Conservation (phyloP, 2,797 vertebrate genomes). For the Crypturellus tataupa region DNA sequence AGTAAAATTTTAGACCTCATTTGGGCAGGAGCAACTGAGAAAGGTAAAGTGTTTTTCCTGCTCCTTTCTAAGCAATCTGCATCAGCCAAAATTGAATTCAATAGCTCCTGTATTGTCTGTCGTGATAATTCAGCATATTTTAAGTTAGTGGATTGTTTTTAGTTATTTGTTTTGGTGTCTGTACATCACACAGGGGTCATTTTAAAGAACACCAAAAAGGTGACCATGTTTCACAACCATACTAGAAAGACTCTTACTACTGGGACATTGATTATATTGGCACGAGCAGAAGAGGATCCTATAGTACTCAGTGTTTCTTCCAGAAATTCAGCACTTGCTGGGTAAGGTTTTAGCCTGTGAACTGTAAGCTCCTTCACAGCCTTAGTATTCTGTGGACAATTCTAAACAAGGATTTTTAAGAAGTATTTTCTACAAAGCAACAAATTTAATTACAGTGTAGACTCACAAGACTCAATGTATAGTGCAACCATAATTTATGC, state of each 20-base stretch:
- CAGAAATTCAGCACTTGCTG: background rate
- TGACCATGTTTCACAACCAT: background rate
- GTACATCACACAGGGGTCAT: background rate
- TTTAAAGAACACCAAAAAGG: background rate
- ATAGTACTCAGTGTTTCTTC: background rate
- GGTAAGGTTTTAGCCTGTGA: background rate
- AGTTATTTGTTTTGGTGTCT: background rate
- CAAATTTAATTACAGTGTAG: background rate
- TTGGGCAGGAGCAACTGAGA: background rate
- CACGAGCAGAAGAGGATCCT: background rate
- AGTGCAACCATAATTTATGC: background rate
- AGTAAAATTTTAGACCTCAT: background rate
- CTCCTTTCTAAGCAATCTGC: background rate
- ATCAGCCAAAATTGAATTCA: background rate
- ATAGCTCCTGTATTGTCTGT: background rate
- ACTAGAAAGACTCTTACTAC: background rate
- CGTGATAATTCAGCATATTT: background rate
- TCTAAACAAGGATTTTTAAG: background rate
- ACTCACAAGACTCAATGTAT: background rate
- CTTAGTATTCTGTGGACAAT: background rate
- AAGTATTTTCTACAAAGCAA: background rate
- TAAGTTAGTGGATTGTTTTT: background rate
- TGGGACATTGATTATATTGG: background rate
- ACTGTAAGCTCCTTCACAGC: background rate
- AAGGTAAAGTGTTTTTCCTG: accelerated